Evolutionary conservation across 2,888 invertebrate genomes (phyloP).

Genomic region (Anaspis maculata): DNA sequence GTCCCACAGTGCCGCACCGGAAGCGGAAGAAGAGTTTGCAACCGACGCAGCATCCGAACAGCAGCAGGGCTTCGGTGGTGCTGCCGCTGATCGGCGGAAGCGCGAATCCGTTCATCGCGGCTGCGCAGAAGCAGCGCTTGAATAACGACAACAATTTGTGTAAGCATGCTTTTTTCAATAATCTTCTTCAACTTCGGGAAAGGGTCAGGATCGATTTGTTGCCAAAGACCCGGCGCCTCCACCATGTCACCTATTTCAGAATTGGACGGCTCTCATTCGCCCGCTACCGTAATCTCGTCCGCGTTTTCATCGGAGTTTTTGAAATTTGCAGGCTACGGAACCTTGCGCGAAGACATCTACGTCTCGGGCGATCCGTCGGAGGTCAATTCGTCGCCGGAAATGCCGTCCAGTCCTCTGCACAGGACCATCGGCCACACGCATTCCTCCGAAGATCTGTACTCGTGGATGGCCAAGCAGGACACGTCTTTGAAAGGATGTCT

Average conservation of each 20-base stretch:
- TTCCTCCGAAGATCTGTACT: conserved; percentile 72
- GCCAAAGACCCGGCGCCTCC: no score
- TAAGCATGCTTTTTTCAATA: no score
- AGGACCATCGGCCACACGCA: conserved; percentile 28
- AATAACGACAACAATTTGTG: no score
- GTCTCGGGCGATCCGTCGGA: conserved; percentile 45
- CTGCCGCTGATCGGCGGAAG: conserved; percentile 64
- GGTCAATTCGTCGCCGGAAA: conserved; percentile 39
- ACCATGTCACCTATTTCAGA: no score
- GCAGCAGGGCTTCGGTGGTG: conserved; percentile 67
- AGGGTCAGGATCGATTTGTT: no score
- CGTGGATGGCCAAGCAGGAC: conserved; percentile 90
- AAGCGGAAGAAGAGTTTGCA: conserved; percentile 45
- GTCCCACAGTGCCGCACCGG: conserved; percentile 47
- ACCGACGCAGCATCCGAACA: conserved; percentile 52
- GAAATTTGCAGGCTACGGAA: conserved; percentile 38
- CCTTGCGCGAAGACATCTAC: conserved; percentile 60
- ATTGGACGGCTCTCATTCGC: no score
- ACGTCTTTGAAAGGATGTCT: conserved; percentile 29
- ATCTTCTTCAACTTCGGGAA: no score
- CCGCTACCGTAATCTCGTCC: no score
- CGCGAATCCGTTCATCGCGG: conserved; percentile 47
- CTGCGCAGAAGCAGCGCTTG: not conserved
- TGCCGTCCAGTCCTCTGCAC: conserved; percentile 38
- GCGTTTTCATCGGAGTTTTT: no score